Base-by-base conservation (phyloP, 2,888 invertebrate genomes). In the Nudaria mundana region DNA sequence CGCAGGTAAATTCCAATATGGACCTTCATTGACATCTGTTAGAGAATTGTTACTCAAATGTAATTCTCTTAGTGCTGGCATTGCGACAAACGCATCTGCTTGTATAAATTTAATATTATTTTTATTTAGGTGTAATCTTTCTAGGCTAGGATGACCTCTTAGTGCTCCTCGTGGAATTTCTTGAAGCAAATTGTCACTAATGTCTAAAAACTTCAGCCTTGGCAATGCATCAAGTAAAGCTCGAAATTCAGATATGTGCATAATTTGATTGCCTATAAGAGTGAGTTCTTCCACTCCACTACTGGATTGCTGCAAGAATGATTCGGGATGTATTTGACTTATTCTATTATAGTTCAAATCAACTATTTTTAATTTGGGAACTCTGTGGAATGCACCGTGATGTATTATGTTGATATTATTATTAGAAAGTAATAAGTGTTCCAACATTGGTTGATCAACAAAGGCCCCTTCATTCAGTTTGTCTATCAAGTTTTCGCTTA, bases 1-100 rank as follows among this genome's bases (percentile, higher is more conserved):
- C 5, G 93, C 93, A 0, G 96, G 96, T 29, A 96, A 82, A 81
- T 96, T 94, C 95, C 96, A 96, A 65, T 94, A 93, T 0, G 96
- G 95, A 32, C 92, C 91, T 48, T 93, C 93, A 30, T 93, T 82
- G 34, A 92, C 86, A 67, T 94, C 94, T 1, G 92, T 91, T 16
- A 97, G 77, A 2, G 95, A 95, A 71, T 97, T 97, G 64, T 97
- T 96, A 52, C 92, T 91, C 43, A 97, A 83, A 57, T 95, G 91
- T 22, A 97, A 84, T 67, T 96, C 96, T 54, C 96, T 89, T 23
- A 97, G 78, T 0, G 95, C 94, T 0, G 95, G 95, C 93, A 97
- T 94, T 10, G 94, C 94, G 68, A 93, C 91, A 66, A 97, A 93
- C 0, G 96, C 94, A 66, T 96, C 95, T 24, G 93, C 88, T 59